Evolutionary conservation across 2,797 vertebrate genomes (phyloP).

Genomic region (Emydoidea blandingii): DNA sequence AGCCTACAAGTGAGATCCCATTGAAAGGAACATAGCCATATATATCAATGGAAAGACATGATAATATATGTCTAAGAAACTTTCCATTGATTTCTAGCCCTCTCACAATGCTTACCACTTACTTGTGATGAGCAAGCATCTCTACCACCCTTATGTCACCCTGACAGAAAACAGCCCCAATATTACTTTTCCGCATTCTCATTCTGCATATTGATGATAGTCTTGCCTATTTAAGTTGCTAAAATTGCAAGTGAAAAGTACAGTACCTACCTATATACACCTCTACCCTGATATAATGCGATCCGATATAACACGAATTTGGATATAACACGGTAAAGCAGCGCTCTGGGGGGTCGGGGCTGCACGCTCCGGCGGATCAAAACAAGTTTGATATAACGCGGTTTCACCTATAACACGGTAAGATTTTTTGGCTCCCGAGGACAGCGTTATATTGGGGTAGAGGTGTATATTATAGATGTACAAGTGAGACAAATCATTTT

Average conservation of each 20-base stretch:
- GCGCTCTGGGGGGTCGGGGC: too few species aligned
- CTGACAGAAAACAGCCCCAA: neutral
- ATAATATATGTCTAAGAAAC: rapidly evolving
- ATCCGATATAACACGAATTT: too few species aligned
- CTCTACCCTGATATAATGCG: too few species aligned
- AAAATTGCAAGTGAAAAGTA: neutral
- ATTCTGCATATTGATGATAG: neutral
- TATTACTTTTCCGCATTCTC: neutral
- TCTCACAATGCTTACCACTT: rapidly evolving
- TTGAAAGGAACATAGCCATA: neutral
- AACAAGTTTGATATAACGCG: too few species aligned
- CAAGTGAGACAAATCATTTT: neutral
- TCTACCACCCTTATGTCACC: neutral
- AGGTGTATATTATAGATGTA: neutral
- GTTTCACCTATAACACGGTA: too few species aligned
- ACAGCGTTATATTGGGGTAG: too few species aligned
- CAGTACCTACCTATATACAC: neutral
- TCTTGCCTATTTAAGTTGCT: neutral
- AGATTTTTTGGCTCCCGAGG: too few species aligned
- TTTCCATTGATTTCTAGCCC: neutral
- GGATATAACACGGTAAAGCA: too few species aligned
- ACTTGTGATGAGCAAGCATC: neutral
- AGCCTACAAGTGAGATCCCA: neutral
- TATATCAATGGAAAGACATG: neutral
- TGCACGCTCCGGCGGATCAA: too few species aligned